phyloP scores from a whole-genome alignment of 2,113 vertebrate species.

The Nesospiza acunhae region DNA sequence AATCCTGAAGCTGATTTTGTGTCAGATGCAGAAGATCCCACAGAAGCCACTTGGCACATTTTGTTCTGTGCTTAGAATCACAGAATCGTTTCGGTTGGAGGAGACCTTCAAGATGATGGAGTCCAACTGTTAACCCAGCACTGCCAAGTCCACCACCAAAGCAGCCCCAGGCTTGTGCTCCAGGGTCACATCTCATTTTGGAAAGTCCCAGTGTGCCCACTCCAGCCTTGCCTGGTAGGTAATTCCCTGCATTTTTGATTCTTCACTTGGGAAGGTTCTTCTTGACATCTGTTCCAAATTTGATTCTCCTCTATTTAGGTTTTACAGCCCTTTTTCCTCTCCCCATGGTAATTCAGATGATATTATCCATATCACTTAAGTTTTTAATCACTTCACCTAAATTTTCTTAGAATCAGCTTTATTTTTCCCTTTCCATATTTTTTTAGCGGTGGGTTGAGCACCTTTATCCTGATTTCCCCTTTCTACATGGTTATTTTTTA shows the following conservation, averaged over 20 bases:
- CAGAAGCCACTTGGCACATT: neutral
- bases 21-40: neutral
- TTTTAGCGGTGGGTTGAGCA: neutral
- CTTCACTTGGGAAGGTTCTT: neutral
- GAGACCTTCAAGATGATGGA: neutral
- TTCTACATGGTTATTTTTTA: neutral
- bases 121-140: neutral
- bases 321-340: conserved; percentile 33
- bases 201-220: neutral
- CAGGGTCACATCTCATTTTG: neutral
- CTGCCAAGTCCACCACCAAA: neutral
- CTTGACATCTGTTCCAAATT: conserved; percentile 48
- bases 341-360: neutral
- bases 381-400: neutral
- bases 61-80: neutral
- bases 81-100: neutral
- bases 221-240: neutral
- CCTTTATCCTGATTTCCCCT: neutral
- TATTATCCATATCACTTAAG: neutral
- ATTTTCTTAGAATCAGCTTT: neutral
- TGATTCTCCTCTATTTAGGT: conserved; percentile 16
- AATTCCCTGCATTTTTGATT: neutral
- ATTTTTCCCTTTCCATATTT: neutral
- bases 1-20: neutral
- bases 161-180: neutral